Base-by-base conservation (phyloP, 2,888 invertebrate species). In the Drosophila maculinotata region DNA sequence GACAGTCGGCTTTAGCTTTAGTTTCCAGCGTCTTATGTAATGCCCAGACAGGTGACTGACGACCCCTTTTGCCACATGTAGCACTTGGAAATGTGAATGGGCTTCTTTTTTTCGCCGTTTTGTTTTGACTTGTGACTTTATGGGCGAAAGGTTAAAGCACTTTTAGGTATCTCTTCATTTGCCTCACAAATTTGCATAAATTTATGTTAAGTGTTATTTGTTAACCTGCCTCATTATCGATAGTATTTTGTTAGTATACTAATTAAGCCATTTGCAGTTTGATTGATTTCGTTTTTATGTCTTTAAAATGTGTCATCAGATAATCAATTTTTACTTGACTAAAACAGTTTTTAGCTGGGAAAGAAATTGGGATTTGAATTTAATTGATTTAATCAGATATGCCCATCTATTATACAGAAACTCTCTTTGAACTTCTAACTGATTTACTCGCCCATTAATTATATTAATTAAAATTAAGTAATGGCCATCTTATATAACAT, bases 61-160 rank as follows among this genome's bases (percentile, higher is more conserved):
- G 57, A 57, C 52, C 47, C 33, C 47, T 31, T 23, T 23, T 44
- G 44, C 45, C 45, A 12, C 38, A 30, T 51, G 59, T 26, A 64
- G 71, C 65, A 53, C 47, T 52, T 20, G 23, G 8, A 20, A 53
- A 35, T 52, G 47, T 60, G 69, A 74, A 56, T 60, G 52, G 69
- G 52, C 15, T 15, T 49, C 31, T 12, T 26, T 35, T 53, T 42
- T 20, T 3, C 20, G n/a, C n/a, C n/a, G n/a, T n/a, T n/a, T n/a
- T n/a, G n/a, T 3, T 25, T 2, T 65, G 45, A 45, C 17, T 31
- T 45, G 20, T 68, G 49, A 69, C 44, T 69, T 60, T 49, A 69
- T 58, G 60, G 44, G 47, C 69, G 35, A 68, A 68, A 60, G 70
- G 75, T 68, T 68, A 52, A 74, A 28, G 3, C 75, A 39, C 38